phyloP scores from a whole-genome alignment of 2,888 invertebrate species.

The Entomobrya proxima region DNA sequence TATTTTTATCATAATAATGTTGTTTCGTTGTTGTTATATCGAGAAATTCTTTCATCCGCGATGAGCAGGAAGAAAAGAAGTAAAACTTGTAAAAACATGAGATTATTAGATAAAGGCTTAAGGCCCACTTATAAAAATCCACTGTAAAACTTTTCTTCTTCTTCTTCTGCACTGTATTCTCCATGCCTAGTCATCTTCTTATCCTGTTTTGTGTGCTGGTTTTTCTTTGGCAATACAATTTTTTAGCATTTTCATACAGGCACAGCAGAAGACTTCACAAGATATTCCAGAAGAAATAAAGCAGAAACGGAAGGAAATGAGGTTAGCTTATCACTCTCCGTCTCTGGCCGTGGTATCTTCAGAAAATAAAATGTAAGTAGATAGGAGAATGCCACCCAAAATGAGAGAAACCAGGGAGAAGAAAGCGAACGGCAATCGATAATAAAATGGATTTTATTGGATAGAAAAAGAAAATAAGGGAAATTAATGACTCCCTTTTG shows the following conservation, averaged over 20 bases:
- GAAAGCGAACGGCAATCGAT: conserved; percentile 67
- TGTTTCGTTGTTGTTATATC: neutral
- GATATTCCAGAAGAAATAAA: neutral
- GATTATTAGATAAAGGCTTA: conserved; percentile 17
- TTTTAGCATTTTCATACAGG: neutral
- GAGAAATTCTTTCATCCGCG: neutral
- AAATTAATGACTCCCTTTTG: conserved; percentile 73
- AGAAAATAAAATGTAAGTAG: conserved; percentile 2
- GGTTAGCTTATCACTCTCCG: conserved; percentile 20
- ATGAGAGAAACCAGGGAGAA: neutral
- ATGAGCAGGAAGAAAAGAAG: neutral
- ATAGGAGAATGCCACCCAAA: no score
- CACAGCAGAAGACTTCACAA: neutral
- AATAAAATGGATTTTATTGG: conserved; percentile 72
- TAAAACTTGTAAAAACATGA: conserved; percentile 12
- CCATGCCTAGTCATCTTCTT: neutral
- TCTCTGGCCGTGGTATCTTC: neutral
- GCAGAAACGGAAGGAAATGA: conserved; percentile 17
- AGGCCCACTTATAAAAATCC: neutral
- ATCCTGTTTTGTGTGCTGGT: neutral
- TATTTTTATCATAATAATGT: conserved; percentile 6
- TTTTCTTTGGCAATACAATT: neutral
- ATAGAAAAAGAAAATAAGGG: conserved; percentile 70
- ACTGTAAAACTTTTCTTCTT: neutral
- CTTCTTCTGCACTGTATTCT: neutral